Evolutionary conservation across 2,113 vertebrate species (phyloP).

Genomic region (Phainopepla nitens): DNA sequence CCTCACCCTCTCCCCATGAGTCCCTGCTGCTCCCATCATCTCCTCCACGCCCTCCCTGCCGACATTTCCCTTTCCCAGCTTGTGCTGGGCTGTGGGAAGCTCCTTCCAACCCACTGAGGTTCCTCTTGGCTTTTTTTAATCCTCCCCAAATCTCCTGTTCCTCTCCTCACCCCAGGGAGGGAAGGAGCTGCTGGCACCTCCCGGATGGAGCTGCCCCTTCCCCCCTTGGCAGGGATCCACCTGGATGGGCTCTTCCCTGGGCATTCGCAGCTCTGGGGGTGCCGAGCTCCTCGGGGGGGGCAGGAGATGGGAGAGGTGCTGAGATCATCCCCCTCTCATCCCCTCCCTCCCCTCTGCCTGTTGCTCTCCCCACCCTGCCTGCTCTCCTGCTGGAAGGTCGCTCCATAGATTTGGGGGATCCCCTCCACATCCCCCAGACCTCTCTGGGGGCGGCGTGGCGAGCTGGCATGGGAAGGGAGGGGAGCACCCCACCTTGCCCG

Average conservation of each 20-base stretch:
- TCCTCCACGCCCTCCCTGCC: background rate
- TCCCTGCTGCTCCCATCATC: background rate
- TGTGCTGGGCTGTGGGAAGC: background rate
- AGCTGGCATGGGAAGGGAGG: background rate
- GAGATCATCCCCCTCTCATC: background rate
- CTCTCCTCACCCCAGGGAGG: background rate
- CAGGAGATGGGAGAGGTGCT: background rate
- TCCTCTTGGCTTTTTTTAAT: background rate
- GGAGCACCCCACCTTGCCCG: background rate
- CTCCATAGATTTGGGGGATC: background rate
- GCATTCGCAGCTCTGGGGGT: background rate
- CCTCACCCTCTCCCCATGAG: constrained; percentile 23
- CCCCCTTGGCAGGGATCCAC: background rate
- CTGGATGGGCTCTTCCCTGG: fast-evolving
- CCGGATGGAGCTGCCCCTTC: background rate
- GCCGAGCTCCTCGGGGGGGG: background rate
- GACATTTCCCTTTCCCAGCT: background rate
- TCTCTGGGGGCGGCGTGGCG: background rate
- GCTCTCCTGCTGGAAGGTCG: background rate
- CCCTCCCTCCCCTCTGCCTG: background rate
- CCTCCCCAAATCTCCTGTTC: background rate
- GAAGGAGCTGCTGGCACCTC: background rate
- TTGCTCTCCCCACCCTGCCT: background rate
- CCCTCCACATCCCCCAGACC: background rate
- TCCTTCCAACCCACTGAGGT: background rate